phyloP scores from a whole-genome alignment of 1,140 invertebrate genomes.

The Orchestia grillus region DNA sequence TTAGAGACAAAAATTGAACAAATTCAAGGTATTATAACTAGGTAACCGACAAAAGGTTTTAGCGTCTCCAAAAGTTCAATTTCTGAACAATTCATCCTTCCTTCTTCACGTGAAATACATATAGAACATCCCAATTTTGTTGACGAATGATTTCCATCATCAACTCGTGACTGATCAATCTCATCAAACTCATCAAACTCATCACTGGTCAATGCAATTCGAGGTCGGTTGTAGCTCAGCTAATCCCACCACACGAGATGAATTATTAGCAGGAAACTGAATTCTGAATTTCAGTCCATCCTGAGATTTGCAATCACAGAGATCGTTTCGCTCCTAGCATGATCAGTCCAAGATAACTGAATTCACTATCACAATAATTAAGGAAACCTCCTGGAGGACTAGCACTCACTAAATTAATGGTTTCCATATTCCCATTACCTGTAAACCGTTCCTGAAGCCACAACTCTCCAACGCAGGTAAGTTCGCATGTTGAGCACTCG shows the following conservation, averaged over 20 bases:
- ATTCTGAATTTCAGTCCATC: not conserved
- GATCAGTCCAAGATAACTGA: not conserved
- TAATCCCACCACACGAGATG: not conserved
- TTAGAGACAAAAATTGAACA: no score
- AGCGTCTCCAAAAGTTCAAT: no score
- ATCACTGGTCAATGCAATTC: not conserved
- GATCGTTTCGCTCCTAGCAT: not conserved
- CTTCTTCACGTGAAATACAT: no score
- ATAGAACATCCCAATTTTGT: no score
- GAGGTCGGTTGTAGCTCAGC: not conserved
- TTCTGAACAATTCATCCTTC: no score
- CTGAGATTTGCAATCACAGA: not conserved
- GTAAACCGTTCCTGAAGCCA: no score
- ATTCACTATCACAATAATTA: not conserved
- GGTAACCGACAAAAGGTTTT: no score
- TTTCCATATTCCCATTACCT: no score
- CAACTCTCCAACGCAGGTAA: no score
- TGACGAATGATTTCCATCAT: no score
- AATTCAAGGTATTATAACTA: no score
- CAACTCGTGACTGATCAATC: not conserved
- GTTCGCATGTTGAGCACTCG: no score
- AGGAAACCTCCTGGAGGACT: not conserved
- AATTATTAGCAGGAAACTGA: not conserved
- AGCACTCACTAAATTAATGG: not conserved
- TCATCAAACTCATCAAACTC: not conserved